Evolutionary conservation across 2,113 vertebrate genomes (phyloP), one percentile per base, ranked within the genome.

Genomic region (Onychorhynchus coronatus): DNA sequence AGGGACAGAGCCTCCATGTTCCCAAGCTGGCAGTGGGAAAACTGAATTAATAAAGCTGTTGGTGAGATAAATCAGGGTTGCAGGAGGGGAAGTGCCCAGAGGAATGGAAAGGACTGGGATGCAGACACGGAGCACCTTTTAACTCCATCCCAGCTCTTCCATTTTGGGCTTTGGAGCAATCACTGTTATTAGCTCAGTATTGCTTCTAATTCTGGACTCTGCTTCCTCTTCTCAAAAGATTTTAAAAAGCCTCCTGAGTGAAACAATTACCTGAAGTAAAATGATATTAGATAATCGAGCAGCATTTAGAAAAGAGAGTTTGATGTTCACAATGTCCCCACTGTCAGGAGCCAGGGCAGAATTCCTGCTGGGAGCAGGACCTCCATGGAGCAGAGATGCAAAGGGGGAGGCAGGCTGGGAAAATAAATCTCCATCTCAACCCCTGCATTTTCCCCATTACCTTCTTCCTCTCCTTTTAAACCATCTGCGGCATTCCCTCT

Each of bases 211-310:
- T 87, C 13, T 30, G 72, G 47, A 67, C 28, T 58, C 61, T 11
- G 12, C 30, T 37, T 67, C 70, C 8, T 55, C 58, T 52, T 21
- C 39, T 27, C 27, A 75, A 91, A 83, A 72, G 30, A 11, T 53
- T 91, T 88, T 75, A 5, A 82, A 70, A 89, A 89, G 19, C 37
- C 83, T 44, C 24, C 76, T 83, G 75, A 82, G 30, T 39, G 85
- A 83, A 91, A 75, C 88, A 83, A 89, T 91, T 72, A 76, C 42
- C 58, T 71, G n/a, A 63, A 83, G 47, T 16, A 56, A 91, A 93
- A 86, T 22, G 47, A 52, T 62, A 67, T 44, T 52, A 66, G 75
- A 80, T 80, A 83, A 80, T 47, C 8, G 5, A 50, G 56, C 42
- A 67, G 56, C 39, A 31, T 71, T 79, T 44, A 68, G 53, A 28